Conservation (phyloP, 2,888 invertebrate genomes). For the Tipula confusa region DNA sequence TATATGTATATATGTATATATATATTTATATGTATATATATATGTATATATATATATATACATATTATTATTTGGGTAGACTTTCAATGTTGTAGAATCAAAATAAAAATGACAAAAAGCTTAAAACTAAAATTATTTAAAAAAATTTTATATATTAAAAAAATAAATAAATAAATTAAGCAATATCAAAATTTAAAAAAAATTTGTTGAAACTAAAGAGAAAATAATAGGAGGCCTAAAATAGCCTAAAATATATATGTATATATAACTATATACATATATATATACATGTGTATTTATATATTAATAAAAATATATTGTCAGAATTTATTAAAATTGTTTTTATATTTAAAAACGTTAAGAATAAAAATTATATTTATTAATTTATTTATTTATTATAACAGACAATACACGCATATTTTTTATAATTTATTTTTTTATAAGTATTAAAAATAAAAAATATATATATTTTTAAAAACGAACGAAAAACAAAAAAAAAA, state of each 20-base stretch:
- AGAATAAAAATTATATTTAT: background rate
- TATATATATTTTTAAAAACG: slow-evolving; percentile 15
- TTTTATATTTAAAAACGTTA: slow-evolving; percentile 15
- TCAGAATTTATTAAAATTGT: background rate
- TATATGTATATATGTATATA: background rate
- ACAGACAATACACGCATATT: slow-evolving; percentile 25
- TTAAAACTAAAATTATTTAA: background rate
- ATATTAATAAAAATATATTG: background rate
- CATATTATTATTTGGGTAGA: background rate
- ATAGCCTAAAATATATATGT: background rate
- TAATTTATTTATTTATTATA: slow-evolving; percentile 13
- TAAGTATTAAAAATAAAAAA: background rate
- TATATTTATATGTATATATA: background rate
- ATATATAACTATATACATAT: too few relatives aligned
- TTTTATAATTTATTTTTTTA: slow-evolving; percentile 15
- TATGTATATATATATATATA: background rate
- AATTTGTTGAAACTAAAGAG: background rate
- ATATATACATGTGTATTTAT: too few relatives aligned
- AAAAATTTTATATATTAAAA: slow-evolving; percentile 25
- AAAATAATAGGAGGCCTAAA: background rate
- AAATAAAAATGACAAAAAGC: background rate
- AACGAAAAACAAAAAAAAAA: too few relatives aligned
- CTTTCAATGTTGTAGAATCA: slow-evolving; percentile 5
- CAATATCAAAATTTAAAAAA: slow-evolving; percentile 25
- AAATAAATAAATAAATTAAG: slow-evolving; percentile 27